Conservation (phyloP, 37 sponge, comb jelly and placozoan species). For the Eunapius fragilis region DNA sequence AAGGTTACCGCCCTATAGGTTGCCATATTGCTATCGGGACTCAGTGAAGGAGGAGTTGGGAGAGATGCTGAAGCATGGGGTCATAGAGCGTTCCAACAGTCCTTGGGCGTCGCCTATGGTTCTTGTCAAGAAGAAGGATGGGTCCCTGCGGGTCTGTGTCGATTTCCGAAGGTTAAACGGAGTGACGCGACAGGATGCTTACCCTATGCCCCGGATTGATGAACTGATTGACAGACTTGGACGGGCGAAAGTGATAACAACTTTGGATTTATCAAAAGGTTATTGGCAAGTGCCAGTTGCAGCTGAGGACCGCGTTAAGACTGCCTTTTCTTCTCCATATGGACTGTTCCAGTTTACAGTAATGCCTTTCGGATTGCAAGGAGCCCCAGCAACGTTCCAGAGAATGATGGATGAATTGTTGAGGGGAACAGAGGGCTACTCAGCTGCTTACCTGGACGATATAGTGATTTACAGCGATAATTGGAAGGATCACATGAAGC, state of each 20-base stretch:
- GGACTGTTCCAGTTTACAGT: constrained; percentile 58
- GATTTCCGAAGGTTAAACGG: constrained; percentile 52
- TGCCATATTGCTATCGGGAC: constrained; percentile 16
- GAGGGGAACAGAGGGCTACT: neutral
- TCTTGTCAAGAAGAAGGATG: constrained; percentile 52
- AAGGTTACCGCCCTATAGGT: constrained; percentile 18
- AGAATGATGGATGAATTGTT: constrained; percentile 40
- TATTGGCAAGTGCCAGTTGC: constrained; percentile 41
- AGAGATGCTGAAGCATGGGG: constrained; percentile 36
- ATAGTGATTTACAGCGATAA: constrained; percentile 9
- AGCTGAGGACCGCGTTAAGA: constrained; percentile 41
- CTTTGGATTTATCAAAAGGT: constrained; percentile 36
- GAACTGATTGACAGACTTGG: constrained; percentile 44
- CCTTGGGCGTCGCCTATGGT: too few species aligned
- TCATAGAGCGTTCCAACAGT: too few species aligned
- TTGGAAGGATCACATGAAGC: constrained; percentile 24
- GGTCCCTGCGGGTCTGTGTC: constrained; percentile 26
- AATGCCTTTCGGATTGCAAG: constrained; percentile 74
- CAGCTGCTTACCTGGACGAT: constrained; percentile 37
- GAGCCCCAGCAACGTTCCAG: constrained; percentile 65
- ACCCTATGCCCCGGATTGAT: constrained; percentile 51
- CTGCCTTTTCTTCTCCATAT: constrained; percentile 43
- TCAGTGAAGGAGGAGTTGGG: constrained; percentile 16
- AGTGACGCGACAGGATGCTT: constrained; percentile 29
- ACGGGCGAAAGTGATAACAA: constrained; percentile 14